These are phyloP conservation scores for Laspeyria flexula DNA, from an alignment of 2,888 invertebrate species.

Conservation along the genomic window DNA sequence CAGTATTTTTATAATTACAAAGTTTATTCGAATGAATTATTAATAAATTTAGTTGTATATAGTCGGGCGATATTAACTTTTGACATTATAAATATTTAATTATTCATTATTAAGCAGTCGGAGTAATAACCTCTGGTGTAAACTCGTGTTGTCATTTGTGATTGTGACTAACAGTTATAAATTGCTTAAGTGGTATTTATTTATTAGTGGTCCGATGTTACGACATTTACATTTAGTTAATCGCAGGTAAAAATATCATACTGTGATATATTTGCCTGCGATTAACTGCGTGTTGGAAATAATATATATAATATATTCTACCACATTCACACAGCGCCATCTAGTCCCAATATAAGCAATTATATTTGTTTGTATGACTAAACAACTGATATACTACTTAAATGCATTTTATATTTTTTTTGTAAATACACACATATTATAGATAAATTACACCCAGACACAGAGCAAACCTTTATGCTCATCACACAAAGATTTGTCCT, in stretches of 20 bases:
- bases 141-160: conserved; percentile 12
- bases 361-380: too few species aligned
- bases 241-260: neutral
- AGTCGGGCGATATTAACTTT: conserved; percentile 50
- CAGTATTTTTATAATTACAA: conserved; percentile 12
- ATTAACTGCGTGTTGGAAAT: too few species aligned
- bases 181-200: conserved; percentile 13
- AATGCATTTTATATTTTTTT: too few species aligned
- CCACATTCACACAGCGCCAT: too few species aligned
- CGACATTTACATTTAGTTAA: conserved; percentile 12
- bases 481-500: too few species aligned
- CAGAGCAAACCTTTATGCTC: too few species aligned
- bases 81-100: conserved; percentile 59
- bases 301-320: too few species aligned
- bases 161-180: conserved; percentile 32
- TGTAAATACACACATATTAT: too few species aligned
- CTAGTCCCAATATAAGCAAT: too few species aligned
- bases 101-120: conserved; percentile 35
- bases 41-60: conserved; percentile 31
- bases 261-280: too few species aligned
- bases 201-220: conserved; percentile 12
- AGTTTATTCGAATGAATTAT: conserved; percentile 29
- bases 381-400: too few species aligned
- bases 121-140: conserved; percentile 45
- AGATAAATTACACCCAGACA: too few species aligned